Base-by-base conservation (phyloP, 2,113 vertebrate species). In the Dipodomys ordii region DNA sequence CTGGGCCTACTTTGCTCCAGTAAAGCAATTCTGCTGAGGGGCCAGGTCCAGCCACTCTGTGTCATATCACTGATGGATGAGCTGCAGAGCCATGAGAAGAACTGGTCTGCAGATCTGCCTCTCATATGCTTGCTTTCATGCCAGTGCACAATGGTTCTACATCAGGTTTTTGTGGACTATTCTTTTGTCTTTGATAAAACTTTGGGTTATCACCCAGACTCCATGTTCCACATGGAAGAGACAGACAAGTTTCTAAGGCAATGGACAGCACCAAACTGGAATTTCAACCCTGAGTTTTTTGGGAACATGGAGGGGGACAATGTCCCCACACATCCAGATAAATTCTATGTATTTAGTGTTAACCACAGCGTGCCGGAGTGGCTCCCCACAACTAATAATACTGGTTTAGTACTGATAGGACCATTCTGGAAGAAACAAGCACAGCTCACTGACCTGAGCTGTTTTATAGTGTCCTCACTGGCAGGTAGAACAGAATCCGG, bases 401-500 rank as follows among this genome's bases (percentile, higher is more conserved):
- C 9, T 16, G 12, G 27, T 32, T 71, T 6, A 7, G 2, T 15
- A 10, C 25, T 72, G 22, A 32, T 32, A 16, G 65, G 85, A 9
- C 32, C 18, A 64, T 64, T 39, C 62, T 46, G n/a, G 32, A 78
- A 87, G 22, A 65, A 77, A 27, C 12, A 10, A 53, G n/a, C 0
- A 0, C 4, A 18, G 49, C 9, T 12, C 18, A 25, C 39, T 7
- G 46, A 32, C n/a, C 49, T 57, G 35, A 87, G 27, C 28, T 22
- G 16, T 20, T 32, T 72, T 1, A 0, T 5, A 53, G 93, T 20
- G 2, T 13, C 8, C 0, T 88, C 69, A 0, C 9, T 2, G 28
- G 23, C 1, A 19, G 77, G 23, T 2, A 4, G 28, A 60, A 19
- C 6, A 25, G n/a, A 76, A 49, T 39, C 39, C 39, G 39, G 6